Conservation (phyloP, 2,797 vertebrate genomes). For the Periparus ater region DNA sequence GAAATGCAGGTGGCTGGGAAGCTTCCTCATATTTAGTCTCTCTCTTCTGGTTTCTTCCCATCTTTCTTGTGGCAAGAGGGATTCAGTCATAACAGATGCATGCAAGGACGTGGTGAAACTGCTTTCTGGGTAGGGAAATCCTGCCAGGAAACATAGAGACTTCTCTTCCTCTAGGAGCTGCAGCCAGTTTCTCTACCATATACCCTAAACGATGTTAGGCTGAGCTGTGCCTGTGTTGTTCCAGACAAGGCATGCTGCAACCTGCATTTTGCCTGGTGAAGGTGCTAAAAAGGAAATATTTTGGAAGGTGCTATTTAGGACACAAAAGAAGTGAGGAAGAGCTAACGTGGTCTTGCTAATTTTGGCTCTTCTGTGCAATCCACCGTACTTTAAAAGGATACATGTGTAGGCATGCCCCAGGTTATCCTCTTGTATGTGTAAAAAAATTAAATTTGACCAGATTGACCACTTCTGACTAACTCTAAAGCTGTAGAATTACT, state of each 20-base stretch:
- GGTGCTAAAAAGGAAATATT: background rate
- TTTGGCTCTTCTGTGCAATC: background rate
- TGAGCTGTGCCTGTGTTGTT: background rate
- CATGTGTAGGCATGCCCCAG: background rate
- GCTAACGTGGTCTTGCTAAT: background rate
- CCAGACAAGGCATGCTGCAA: background rate
- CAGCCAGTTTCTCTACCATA: background rate
- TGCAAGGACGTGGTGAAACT: background rate
- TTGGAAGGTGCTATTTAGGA: background rate
- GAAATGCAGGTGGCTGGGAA: background rate
- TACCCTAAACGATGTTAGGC: rapidly evolving
- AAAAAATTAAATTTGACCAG: background rate
- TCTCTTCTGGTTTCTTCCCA: background rate
- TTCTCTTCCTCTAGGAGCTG: background rate
- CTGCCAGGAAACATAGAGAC: background rate
- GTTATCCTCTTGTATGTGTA: background rate
- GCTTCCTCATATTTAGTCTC: background rate
- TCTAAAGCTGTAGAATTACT: background rate
- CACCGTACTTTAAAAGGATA: background rate
- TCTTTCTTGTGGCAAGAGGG: background rate
- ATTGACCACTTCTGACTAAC: background rate
- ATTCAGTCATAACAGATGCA: rapidly evolving
- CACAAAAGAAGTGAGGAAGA: background rate
- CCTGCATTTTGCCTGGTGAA: background rate
- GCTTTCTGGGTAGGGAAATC: background rate